Evolutionary conservation across 2,888 invertebrate species (phyloP), one percentile per base, ranked within the genome.

Genomic region (Drosophila pseudotalamancana): DNA sequence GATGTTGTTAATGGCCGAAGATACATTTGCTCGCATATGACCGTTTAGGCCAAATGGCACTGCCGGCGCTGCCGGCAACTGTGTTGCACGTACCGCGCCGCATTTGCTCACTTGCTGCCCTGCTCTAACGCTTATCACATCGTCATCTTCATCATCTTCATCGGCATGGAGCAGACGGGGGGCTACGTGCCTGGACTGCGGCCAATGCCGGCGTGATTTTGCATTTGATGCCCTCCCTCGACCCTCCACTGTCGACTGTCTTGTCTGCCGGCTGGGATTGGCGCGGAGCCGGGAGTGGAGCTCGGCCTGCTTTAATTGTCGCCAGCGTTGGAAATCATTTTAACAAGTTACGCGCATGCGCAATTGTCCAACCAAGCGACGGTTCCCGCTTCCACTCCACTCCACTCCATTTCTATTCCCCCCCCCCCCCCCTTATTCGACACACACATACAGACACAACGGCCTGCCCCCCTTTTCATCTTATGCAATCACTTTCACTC

Each of bases 311-410:
- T 76, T 78, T 73, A 80, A 80, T 81, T 80, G 81, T 81, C 71
- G 80, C 76, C 68, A 61, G 56, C 74, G 64, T 61, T 61, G 63
- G 63, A 64, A 72, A 77, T 64, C 40, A 71, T 73, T 61, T 81
- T 76, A 81, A 81, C 81, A 78, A 83, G 80, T 73, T 73, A 80
- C 83, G 80, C 81, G 83, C 76, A 83, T 83, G 81, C 83, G 83
- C 83, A 81, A 83, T 83, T 81, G 80, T 76, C 83, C 83, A 81
- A 80, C 81, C 76, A 80, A 77, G 68, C 80, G 66, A 59, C 61
- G 49, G 46, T 46, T 71, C 27, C 71, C 50, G 31, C 61, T 40
- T 55, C 35, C 32, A 9, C 35, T 2, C 49, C 9, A 8, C 29
- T 18, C 37, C 8, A n/a, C 29, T 12, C 32, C 14, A 14, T 12